Percentiles rank a stretch among this genome's conserved stretches.
Conservation (phyloP, 2,888 invertebrate genomes). For the Junonia oenone region DNA sequence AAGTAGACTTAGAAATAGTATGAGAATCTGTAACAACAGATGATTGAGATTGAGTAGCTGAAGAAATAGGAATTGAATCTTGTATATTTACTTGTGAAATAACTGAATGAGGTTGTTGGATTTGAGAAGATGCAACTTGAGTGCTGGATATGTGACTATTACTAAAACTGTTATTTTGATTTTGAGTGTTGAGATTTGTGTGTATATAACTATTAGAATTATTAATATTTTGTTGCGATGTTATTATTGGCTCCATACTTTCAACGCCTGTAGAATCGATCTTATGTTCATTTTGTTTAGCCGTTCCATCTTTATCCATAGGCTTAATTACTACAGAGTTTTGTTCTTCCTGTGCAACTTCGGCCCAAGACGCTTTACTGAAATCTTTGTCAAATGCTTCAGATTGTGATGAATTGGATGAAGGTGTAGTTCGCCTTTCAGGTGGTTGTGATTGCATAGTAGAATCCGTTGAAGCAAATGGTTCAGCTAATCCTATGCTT, state of each 20-base stretch:
- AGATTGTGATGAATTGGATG: conserved; percentile 54
- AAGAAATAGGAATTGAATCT: conserved; percentile 17
- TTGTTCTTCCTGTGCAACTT: conserved; percentile 63
- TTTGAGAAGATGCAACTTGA: conserved; percentile 17
- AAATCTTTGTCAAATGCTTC: conserved; percentile 73
- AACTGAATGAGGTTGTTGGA: conserved; percentile 23
- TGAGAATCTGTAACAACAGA: conserved; percentile 28
- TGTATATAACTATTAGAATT: conserved; percentile 21
- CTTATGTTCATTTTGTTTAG: conserved; percentile 42
- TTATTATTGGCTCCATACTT: conserved; percentile 37
- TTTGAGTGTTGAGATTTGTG: conserved; percentile 25
- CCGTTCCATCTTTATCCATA: conserved; percentile 40
- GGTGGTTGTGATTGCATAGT: conserved; percentile 51
- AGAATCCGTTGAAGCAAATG: conserved; percentile 50
- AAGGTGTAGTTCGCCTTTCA: conserved; percentile 71
- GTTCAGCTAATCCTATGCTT: conserved; percentile 61
- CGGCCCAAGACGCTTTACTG: conserved; percentile 70
- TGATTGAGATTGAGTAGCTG: conserved; percentile 32
- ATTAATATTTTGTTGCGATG: conserved; percentile 32
- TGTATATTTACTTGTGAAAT: conserved; percentile 28
- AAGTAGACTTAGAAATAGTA: conserved; percentile 34
- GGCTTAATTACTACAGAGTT: conserved; percentile 38
- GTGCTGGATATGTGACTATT: conserved; percentile 20
- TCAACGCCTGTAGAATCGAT: conserved; percentile 38
- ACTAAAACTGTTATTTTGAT: conserved; percentile 27